These are phyloP conservation scores for Tenrec ecaudatus DNA, from an alignment of 2,113 vertebrate genomes.

Conservation along the genomic window DNA sequence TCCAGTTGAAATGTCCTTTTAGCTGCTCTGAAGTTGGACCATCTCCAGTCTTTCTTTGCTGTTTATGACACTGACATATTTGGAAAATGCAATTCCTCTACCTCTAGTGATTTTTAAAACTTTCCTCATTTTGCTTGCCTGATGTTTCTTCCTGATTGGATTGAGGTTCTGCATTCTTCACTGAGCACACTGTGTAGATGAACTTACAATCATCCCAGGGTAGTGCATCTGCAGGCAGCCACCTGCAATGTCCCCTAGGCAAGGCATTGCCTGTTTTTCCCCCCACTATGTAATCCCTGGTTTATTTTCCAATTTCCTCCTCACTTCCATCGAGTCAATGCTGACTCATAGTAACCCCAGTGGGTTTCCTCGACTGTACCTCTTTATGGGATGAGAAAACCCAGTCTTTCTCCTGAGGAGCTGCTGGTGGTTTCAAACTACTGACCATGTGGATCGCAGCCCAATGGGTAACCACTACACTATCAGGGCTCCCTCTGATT, in stretches of 20 bases:
- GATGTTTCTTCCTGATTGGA: background rate
- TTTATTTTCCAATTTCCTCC: background rate
- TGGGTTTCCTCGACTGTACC: no score
- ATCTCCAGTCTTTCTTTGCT: background rate
- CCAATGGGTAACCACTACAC: no score
- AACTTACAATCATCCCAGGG: background rate
- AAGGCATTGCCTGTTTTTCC: background rate
- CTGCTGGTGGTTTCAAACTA: no score
- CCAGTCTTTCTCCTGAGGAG: no score
- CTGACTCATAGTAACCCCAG: no score
- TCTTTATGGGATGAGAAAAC: no score
- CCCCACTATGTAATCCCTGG: background rate
- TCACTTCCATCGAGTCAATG: no score
- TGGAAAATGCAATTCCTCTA: background rate
- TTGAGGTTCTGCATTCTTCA: background rate
- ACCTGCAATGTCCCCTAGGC: background rate
- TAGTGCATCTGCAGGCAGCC: background rate
- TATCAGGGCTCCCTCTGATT: no score
- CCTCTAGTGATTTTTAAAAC: background rate
- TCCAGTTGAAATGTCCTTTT: background rate
- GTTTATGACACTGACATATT: background rate
- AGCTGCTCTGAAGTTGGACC: background rate
- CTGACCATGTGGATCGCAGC: no score
- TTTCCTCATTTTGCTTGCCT: background rate
- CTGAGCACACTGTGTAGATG: background rate